Percentiles rank a stretch among this genome's conserved stretches.
Conservation (phyloP, 2,797 vertebrate species). For the Leptoclinus maculatus region DNA sequence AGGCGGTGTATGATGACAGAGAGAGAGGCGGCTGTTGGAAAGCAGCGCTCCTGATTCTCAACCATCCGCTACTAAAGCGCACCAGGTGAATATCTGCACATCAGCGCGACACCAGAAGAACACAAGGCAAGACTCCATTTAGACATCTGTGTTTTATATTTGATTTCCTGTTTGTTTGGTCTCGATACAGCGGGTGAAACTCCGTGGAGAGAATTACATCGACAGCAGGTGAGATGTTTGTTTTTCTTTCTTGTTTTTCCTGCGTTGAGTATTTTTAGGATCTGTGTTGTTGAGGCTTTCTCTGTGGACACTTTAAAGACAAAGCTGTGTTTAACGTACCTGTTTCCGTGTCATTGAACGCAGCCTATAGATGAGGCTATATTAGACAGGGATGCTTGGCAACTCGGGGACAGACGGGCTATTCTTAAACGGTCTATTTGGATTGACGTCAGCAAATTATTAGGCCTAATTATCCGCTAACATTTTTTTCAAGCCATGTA, state of each 20-base stretch:
- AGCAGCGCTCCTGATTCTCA: constrained; percentile 59
- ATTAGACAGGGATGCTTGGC: constrained; percentile 73
- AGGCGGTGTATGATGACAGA: constrained; percentile 62
- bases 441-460: constrained; percentile 71
- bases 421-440: constrained; percentile 75
- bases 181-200: constrained; percentile 5
- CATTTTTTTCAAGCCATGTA: constrained; percentile 42
- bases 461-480: constrained; percentile 61
- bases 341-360: constrained; percentile 57
- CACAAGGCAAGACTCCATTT: neutral
- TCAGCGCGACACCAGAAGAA: constrained; percentile 21
- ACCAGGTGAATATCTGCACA: constrained; percentile 72
- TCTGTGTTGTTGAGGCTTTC: constrained; percentile 16
- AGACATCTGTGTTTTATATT: neutral
- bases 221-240: constrained; percentile 68
- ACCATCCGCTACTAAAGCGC: constrained; percentile 51
- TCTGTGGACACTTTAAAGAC: neutral
- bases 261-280: neutral
- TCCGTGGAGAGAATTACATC: constrained; percentile 11
- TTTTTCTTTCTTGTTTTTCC: neutral
- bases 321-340: constrained; percentile 38
- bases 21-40: constrained; percentile 71
- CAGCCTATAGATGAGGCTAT: constrained; percentile 58
- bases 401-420: constrained; percentile 69
- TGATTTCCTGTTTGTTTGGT: neutral